phyloP scores from a whole-genome alignment of 2,797 vertebrate species.

The Threskiornis aethiopicus region DNA sequence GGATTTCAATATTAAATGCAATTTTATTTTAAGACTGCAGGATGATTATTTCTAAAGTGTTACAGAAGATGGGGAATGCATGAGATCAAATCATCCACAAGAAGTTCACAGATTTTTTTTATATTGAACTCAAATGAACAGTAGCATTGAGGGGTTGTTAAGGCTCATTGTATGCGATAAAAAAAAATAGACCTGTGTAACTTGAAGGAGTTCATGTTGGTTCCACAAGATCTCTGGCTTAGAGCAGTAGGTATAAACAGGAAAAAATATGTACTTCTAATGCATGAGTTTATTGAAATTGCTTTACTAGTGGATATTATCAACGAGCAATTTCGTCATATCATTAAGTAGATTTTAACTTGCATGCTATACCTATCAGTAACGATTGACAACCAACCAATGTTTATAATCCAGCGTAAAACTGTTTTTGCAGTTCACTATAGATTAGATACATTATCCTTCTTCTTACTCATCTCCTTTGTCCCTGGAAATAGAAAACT shows the following conservation, averaged over 20 bases:
- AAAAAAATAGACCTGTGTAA: not conserved
- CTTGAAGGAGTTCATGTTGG: not conserved
- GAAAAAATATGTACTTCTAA: not conserved
- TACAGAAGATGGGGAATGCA: not conserved
- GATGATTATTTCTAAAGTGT: not conserved
- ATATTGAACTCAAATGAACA: not conserved
- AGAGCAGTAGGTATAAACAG: not conserved
- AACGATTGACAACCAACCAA: not conserved
- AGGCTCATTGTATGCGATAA: not conserved
- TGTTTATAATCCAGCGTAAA: not conserved
- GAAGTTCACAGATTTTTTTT: not conserved
- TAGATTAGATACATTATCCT: not conserved
- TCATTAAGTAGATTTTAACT: not conserved
- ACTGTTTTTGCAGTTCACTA: not conserved
- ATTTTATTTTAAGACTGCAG: not conserved
- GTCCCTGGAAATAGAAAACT: not conserved
- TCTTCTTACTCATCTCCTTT: not conserved
- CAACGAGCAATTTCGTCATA: not conserved
- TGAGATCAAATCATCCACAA: not conserved
- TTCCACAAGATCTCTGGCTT: not conserved
- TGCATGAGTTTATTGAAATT: not conserved
- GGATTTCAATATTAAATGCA: not conserved
- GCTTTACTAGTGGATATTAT: not conserved
- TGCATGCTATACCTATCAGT: not conserved
- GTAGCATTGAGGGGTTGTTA: not conserved